Percentiles rank a stretch among this genome's conserved stretches.
phyloP scores from a whole-genome alignment of 2,797 vertebrate species.

The Molossus molossus region DNA sequence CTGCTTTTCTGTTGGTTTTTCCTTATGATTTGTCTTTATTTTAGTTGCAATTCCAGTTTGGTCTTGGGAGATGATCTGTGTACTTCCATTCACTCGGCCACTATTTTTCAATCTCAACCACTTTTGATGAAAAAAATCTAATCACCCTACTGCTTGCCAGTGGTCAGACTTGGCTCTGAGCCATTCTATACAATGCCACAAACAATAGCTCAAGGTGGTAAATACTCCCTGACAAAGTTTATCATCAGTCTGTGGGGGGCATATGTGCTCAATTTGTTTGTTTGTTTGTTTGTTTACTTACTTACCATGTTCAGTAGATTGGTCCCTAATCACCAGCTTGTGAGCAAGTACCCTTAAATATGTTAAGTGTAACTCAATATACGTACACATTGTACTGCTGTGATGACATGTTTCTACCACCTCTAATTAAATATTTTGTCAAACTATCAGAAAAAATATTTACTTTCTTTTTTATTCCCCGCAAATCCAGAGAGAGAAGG shows the following conservation, averaged over 20 bases:
- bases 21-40: no score
- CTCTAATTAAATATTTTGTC: conserved; percentile 89
- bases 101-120: background rate
- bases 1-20: no score
- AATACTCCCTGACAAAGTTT: background rate
- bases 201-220: background rate
- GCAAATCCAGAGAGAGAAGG: conserved; percentile 75
- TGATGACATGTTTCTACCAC: conserved; percentile 88
- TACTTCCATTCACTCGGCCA: no score
- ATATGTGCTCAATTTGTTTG: background rate
- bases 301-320: conserved; percentile 80
- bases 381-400: conserved; percentile 82
- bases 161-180: background rate
- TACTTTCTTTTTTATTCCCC: conserved; percentile 76
- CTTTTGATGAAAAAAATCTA: conserved; percentile 45
- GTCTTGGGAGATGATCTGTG: no score
- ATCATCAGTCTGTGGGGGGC: conserved; percentile 25
- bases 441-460: conserved; percentile 84
- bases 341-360: conserved; percentile 88
- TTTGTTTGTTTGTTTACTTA: conserved; percentile 4
- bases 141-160: background rate
- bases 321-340: conserved; percentile 88
- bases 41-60: no score
- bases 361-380: conserved; percentile 86
- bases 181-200: background rate